Conservation (phyloP, 1,140 invertebrate genomes). For the Lineus longissimus region DNA sequence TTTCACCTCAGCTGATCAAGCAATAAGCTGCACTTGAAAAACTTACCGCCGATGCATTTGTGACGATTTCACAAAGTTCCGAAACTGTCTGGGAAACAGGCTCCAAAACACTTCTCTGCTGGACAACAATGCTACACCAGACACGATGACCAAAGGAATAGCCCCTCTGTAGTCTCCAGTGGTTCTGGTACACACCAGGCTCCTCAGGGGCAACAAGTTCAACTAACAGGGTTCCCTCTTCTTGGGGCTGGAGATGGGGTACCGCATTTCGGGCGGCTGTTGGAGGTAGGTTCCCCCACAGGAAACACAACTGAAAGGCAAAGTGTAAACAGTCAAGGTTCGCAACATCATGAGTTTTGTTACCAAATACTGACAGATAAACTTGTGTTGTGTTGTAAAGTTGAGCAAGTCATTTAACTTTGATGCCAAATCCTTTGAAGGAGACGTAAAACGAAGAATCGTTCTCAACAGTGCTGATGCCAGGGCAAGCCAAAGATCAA, state of each 20-base stretch:
- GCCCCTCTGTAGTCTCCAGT: constrained; percentile 47
- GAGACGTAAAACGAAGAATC: too few species aligned
- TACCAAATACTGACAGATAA: too few species aligned
- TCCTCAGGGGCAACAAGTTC: constrained; percentile 36
- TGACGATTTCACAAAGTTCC: too few species aligned
- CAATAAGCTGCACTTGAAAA: too few species aligned
- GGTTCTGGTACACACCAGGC: constrained; percentile 48
- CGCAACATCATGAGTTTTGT: too few species aligned
- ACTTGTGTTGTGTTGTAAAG: too few species aligned
- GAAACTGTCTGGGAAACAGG: constrained; percentile 12
- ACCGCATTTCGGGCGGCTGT: constrained; percentile 26
- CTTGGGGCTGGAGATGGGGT: constrained; percentile 35
- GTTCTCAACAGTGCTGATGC: too few species aligned
- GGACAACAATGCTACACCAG: constrained; percentile 47
- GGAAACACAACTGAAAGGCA: constrained; percentile 27
- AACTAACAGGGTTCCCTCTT: constrained; percentile 42
- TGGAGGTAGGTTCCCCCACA: constrained; percentile 33
- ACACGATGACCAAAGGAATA: constrained; percentile 46
- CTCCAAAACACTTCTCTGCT: constrained; percentile 29
- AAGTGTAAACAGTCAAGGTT: constrained; percentile 2
- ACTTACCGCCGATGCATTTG: too few species aligned
- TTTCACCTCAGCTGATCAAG: too few species aligned
- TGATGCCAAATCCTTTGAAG: too few species aligned
- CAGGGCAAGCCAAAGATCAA: too few species aligned
- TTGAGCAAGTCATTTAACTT: too few species aligned